Percentiles rank a stretch among this genome's conserved stretches.
These are phyloP conservation scores for Melinaea menophilus DNA, from an alignment of 2,888 invertebrate genomes.

Conservation along the genomic window DNA sequence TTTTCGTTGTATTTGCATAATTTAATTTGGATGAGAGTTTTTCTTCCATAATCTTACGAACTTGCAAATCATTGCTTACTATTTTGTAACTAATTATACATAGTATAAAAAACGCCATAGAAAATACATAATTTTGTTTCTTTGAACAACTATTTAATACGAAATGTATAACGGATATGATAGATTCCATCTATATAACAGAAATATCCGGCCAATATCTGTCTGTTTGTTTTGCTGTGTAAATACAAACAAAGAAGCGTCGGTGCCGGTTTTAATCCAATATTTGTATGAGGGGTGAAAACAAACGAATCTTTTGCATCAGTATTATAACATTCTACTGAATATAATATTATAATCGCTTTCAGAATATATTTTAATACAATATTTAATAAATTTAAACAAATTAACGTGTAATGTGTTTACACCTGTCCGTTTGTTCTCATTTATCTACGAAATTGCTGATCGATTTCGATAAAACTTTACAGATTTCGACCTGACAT, in stretches of 20 bases:
- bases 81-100: too few relatives aligned
- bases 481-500: too few relatives aligned
- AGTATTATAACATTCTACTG: background rate
- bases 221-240: constrained; percentile 36
- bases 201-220: constrained; percentile 32
- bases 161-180: too few relatives aligned
- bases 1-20: constrained; percentile 41
- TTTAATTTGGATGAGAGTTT: constrained; percentile 36
- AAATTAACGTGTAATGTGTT: too few relatives aligned
- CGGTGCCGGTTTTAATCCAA: constrained; percentile 25
- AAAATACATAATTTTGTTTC: too few relatives aligned
- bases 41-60: constrained; percentile 13
- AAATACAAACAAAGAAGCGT: constrained; percentile 34
- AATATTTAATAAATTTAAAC: too few relatives aligned
- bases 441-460: too few relatives aligned
- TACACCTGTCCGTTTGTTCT: background rate
- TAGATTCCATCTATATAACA: background rate
- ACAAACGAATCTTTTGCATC: constrained; percentile 22
- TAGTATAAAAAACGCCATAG: too few relatives aligned
- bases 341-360: too few relatives aligned
- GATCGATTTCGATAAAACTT: too few relatives aligned
- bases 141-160: too few relatives aligned
- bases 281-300: constrained; percentile 30
- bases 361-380: too few relatives aligned
- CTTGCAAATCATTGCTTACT: background rate